phyloP scores from a whole-genome alignment of 2,888 invertebrate genomes.

The Mechanitis mazaeus region DNA sequence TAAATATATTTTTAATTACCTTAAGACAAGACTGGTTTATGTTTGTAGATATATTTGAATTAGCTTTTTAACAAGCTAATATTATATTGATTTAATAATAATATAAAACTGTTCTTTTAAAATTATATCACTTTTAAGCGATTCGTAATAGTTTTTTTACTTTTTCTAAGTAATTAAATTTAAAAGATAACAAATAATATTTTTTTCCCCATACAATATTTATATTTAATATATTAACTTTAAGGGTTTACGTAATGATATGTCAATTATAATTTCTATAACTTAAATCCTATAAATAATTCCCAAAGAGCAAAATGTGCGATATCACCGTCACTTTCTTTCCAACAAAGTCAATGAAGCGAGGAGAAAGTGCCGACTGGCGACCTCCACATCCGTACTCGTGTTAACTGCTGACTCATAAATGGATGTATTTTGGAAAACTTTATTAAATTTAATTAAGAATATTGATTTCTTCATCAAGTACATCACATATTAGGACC shows the following conservation, averaged over 20 bases:
- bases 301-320: slow-evolving; percentile 40
- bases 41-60: too few relatives aligned
- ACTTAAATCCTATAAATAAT: slow-evolving; percentile 6
- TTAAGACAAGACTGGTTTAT: too few relatives aligned
- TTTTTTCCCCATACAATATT: not conserved
- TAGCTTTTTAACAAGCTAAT: too few relatives aligned
- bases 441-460: not conserved
- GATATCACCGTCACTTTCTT: slow-evolving; percentile 66
- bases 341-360: slow-evolving; percentile 74
- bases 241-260: not conserved
- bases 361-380: slow-evolving; percentile 72
- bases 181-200: too few relatives aligned
- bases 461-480: too few relatives aligned
- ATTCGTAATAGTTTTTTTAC: too few relatives aligned
- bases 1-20: too few relatives aligned
- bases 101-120: too few relatives aligned
- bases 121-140: too few relatives aligned
- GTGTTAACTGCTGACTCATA: slow-evolving; percentile 66
- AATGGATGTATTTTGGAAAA: slow-evolving; percentile 9
- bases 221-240: slow-evolving; percentile 2
- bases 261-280: not conserved
- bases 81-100: too few relatives aligned
- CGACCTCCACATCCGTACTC: slow-evolving; percentile 67
- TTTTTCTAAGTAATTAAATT: too few relatives aligned
- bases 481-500: too few relatives aligned